A percentile compares a stretch with the other conserved stretches of the same genome.
Evolutionary conservation across 2,888 invertebrate species (phyloP).

Genomic region (Lochmaea capreae): DNA sequence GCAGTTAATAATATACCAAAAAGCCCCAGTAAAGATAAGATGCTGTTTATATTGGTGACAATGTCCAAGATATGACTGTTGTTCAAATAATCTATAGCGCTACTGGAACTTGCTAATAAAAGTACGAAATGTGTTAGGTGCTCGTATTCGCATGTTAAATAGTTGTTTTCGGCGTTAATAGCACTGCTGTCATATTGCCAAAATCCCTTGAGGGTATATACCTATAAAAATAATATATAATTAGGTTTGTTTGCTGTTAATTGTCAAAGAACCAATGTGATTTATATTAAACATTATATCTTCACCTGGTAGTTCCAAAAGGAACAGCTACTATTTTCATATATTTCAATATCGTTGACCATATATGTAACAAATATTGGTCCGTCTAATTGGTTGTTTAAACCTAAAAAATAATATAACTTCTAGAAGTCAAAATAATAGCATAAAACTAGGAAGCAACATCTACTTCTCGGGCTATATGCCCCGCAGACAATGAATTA

Average conservation of each 20-base stretch:
- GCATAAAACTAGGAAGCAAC: too few species aligned
- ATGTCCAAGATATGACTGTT: conserved; percentile 48
- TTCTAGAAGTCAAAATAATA: too few species aligned
- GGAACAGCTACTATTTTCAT: conserved; percentile 47
- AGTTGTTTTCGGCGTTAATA: conserved; percentile 8
- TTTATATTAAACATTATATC: not conserved
- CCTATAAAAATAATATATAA: not conserved
- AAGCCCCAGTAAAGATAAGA: conserved; percentile 68
- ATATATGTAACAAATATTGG: conserved; percentile 69
- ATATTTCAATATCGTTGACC: conserved; percentile 49
- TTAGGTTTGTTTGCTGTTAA: not conserved
- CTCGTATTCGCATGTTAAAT: conserved; percentile 67
- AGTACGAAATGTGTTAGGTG: conserved; percentile 73
- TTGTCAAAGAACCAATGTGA: too few species aligned
- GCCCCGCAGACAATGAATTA: too few species aligned
- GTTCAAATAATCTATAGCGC: conserved; percentile 55
- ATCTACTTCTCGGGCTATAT: too few species aligned
- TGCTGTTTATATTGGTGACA: conserved; percentile 69
- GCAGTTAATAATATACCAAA: conserved; percentile 68
- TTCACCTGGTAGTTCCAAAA: conserved; percentile 52
- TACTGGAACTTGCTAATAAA: conserved; percentile 63
- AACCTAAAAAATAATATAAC: conserved; percentile 63
- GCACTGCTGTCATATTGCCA: conserved; percentile 64
- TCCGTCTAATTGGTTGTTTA: conserved; percentile 66
- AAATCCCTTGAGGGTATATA: conserved; percentile 46